Conservation (phyloP, 2,797 vertebrate species). For the Anableps anableps region DNA sequence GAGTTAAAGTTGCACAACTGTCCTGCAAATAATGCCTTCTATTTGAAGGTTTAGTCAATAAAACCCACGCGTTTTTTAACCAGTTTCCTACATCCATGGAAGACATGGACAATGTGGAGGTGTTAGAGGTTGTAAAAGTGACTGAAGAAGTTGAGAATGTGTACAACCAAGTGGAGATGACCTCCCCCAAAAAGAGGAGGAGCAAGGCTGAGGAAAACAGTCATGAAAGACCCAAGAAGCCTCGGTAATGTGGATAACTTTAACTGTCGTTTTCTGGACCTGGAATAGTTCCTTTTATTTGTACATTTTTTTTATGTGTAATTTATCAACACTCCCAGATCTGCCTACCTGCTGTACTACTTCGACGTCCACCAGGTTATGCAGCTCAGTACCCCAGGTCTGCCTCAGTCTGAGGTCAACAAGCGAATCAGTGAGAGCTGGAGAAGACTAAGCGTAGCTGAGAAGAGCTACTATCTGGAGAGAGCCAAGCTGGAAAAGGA, state of each 20-base stretch:
- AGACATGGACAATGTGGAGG: constrained; percentile 80
- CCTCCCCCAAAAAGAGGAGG: constrained; percentile 91
- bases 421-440: constrained; percentile 98
- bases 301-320: background rate
- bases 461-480: constrained; percentile 95
- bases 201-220: constrained; percentile 83
- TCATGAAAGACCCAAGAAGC: constrained; percentile 90
- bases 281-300: background rate
- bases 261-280: background rate
- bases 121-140: constrained; percentile 88
- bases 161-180: constrained; percentile 82
- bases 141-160: constrained; percentile 90
- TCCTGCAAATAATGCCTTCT: background rate
- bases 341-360: constrained; percentile 97
- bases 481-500: constrained; percentile 94
- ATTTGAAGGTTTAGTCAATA: background rate
- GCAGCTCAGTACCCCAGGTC: constrained; percentile 91
- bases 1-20: background rate
- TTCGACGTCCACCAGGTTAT: constrained; percentile 96
- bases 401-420: constrained; percentile 98
- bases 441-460: constrained; percentile 93
- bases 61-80: background rate
- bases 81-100: constrained; percentile 31
- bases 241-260: constrained; percentile 79
- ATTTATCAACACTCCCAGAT: constrained; percentile 79